phyloP scores from a whole-genome alignment of 2,888 invertebrate genomes.

The Chrysolina oricalcia region DNA sequence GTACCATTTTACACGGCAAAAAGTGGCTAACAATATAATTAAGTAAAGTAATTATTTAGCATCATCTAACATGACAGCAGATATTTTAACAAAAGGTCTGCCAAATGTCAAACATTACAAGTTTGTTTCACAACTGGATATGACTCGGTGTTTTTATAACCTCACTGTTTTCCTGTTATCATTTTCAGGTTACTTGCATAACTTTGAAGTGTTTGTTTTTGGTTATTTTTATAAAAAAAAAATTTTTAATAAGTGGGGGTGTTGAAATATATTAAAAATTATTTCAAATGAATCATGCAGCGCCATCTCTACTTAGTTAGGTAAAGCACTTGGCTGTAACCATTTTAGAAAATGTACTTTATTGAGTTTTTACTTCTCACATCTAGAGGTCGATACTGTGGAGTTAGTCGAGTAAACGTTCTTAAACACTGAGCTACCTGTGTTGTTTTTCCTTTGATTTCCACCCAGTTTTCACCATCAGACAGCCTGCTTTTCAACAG shows the following conservation, averaged over 20 bases:
- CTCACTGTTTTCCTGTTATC: not conserved
- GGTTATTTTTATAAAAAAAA: too few relatives aligned
- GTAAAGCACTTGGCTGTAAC: too few relatives aligned
- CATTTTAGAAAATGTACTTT: too few relatives aligned
- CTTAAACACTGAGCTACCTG: too few relatives aligned
- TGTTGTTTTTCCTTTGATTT: too few relatives aligned
- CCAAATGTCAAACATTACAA: slow-evolving; percentile 13
- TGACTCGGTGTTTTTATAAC: not conserved
- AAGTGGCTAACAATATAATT: slow-evolving; percentile 36
- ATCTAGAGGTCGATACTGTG: too few relatives aligned
- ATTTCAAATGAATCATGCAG: too few relatives aligned
- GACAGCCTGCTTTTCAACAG: too few relatives aligned
- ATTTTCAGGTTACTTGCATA: not conserved
- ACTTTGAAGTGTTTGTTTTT: not conserved
- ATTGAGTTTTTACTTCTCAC: too few relatives aligned
- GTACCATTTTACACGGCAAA: slow-evolving; percentile 40
- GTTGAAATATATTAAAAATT: not conserved
- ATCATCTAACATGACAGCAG: slow-evolving; percentile 20
- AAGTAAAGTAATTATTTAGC: slow-evolving; percentile 23
- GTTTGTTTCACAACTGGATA: not conserved
- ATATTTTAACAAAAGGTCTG: slow-evolving; percentile 22
- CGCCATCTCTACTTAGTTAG: too few relatives aligned
- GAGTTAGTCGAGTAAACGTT: too few relatives aligned
- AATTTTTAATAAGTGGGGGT: not conserved
- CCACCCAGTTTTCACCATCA: too few relatives aligned